phyloP scores from a whole-genome alignment of 2,797 vertebrate genomes.

The Hippoglossus hippoglossus region DNA sequence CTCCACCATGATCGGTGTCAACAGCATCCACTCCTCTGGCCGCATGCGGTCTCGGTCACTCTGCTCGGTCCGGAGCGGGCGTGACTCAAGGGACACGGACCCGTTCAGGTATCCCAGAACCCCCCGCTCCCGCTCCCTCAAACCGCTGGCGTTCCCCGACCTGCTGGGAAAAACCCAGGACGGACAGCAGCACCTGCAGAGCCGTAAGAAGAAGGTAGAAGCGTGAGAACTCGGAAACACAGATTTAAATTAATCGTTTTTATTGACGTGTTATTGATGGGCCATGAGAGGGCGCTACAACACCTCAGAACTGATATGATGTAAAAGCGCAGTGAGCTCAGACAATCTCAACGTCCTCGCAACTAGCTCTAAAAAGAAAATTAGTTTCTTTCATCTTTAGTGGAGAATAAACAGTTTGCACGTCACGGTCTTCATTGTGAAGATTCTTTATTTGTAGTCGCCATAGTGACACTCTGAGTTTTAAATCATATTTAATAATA shows the following conservation, averaged over 20 bases:
- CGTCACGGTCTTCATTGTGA: too few species aligned
- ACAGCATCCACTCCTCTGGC: conserved; percentile 93
- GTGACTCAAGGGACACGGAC: conserved; percentile 90
- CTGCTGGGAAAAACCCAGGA: conserved; percentile 89
- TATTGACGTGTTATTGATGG: background rate
- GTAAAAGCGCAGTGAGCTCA: too few species aligned
- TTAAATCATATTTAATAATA: too few species aligned
- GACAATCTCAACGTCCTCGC: too few species aligned
- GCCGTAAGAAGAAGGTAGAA: conserved; percentile 86
- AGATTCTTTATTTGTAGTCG: too few species aligned
- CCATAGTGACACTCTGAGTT: too few species aligned
- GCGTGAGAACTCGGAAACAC: background rate
- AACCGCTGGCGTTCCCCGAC: conserved; percentile 94
- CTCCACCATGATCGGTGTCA: conserved; percentile 91
- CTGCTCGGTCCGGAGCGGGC: conserved; percentile 92
- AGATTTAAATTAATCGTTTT: too few species aligned
- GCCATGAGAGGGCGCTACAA: background rate
- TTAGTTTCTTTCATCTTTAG: too few species aligned
- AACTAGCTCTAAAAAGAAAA: too few species aligned
- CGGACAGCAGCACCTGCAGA: conserved; percentile 81
- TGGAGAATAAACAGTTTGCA: too few species aligned
- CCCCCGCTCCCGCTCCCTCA: conserved; percentile 93
- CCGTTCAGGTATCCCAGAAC: conserved; percentile 94
- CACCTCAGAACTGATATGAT: background rate
- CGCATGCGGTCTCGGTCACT: conserved; percentile 92